Conservation (phyloP, 1,140 invertebrate species). For the Heliconius melpomene region DNA sequence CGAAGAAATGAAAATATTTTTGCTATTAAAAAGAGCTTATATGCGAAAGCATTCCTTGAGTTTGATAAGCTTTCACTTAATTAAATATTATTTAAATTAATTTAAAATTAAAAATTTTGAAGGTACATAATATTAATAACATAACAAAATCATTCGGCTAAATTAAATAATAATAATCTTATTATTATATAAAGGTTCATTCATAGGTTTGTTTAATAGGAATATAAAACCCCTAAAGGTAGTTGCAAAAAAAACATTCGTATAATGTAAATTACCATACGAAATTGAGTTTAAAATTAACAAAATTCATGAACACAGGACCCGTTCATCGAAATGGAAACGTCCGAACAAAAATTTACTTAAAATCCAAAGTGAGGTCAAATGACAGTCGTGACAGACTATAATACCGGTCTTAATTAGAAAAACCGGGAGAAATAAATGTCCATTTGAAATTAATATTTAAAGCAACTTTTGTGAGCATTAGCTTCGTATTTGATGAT, state of each 20-base stretch:
- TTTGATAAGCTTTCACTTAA: too few relatives aligned
- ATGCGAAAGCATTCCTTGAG: too few relatives aligned
- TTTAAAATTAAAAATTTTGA: too few relatives aligned
- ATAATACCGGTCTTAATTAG: constrained; percentile 56
- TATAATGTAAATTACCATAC: not conserved
- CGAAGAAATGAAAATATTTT: too few relatives aligned
- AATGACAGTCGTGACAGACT: constrained; percentile 50
- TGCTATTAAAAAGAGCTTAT: too few relatives aligned
- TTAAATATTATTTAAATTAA: too few relatives aligned
- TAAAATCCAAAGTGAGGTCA: constrained; percentile 54
- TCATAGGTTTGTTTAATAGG: too few relatives aligned
- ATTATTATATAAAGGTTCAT: too few relatives aligned
- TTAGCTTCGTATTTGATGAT: not conserved
- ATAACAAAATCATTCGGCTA: too few relatives aligned
- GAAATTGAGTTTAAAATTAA: not conserved
- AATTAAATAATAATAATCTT: too few relatives aligned
- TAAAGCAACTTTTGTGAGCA: not conserved
- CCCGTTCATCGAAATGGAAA: constrained; percentile 40
- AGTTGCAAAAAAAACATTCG: not conserved
- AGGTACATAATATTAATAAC: too few relatives aligned
- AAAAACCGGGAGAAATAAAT: constrained; percentile 35
- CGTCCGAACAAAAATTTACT: constrained; percentile 46
- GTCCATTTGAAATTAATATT: constrained; percentile 18
- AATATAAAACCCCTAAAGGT: too few relatives aligned
- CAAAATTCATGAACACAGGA: constrained; percentile 2